Percentiles rank a stretch among this genome's conserved stretches.
These are phyloP conservation scores for Nerophis ophidion DNA, from an alignment of 2,113 vertebrate species.

Conservation along the genomic window DNA sequence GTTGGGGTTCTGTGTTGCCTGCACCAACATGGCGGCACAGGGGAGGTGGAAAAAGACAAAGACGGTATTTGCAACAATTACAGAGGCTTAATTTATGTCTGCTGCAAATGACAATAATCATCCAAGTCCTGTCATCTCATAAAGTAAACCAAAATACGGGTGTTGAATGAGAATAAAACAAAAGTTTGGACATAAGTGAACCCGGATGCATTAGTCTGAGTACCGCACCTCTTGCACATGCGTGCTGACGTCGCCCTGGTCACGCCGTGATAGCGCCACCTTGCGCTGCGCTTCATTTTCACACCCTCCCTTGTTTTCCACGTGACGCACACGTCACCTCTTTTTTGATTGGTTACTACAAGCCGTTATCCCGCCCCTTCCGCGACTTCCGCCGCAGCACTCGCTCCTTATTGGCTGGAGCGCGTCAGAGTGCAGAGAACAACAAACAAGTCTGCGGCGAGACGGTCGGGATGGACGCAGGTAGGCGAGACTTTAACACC, in stretches of 20 bases:
- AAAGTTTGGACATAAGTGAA: no score
- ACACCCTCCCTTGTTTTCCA: constrained; percentile 7
- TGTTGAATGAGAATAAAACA: neutral
- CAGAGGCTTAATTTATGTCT: neutral
- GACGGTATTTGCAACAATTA: neutral
- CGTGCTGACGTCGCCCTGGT: neutral
- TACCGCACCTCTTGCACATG: neutral
- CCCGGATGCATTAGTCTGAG: neutral
- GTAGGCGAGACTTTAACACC: constrained; percentile 47
- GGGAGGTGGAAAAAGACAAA: neutral
- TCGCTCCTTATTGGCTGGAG: constrained; percentile 52
- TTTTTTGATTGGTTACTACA: constrained; percentile 14
- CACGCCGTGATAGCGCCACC: neutral
- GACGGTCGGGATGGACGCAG: constrained; percentile 78
- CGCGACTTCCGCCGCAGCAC: constrained; percentile 22
- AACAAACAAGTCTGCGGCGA: constrained; percentile 72
- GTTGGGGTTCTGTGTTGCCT: no score
- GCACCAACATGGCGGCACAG: no score
- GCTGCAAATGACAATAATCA: neutral
- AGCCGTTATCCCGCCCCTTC: constrained; percentile 11
- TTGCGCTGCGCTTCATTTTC: neutral
- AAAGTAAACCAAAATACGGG: neutral
- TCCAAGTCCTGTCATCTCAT: neutral
- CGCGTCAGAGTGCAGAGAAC: constrained; percentile 35
- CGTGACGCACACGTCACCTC: constrained; percentile 6